Percentiles rank a stretch among this genome's conserved stretches.
These are phyloP conservation scores for Orchestia grillus DNA, from an alignment of 1,140 invertebrate species.

Conservation along the genomic window DNA sequence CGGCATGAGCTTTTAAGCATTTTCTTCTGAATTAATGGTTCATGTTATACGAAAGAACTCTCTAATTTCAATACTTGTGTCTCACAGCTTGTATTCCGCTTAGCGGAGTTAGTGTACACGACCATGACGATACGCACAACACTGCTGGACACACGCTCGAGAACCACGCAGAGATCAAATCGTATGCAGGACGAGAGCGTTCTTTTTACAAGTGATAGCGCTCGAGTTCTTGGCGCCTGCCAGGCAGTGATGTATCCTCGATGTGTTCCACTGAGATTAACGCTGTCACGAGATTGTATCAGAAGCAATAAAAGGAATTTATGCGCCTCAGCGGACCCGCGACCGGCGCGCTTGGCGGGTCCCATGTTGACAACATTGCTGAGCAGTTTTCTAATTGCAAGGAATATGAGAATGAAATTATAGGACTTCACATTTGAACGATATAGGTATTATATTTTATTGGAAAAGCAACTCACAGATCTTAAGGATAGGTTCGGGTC, in stretches of 20 bases:
- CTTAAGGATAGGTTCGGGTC: too few species aligned
- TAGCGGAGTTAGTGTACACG: too few species aligned
- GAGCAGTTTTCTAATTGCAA: neutral
- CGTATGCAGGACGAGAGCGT: neutral
- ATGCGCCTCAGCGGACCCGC: neutral
- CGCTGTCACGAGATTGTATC: neutral
- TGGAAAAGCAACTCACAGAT: neutral
- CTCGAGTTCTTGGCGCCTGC: neutral
- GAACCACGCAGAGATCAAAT: too few species aligned
- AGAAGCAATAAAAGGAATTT: conserved; percentile 2
- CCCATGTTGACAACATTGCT: neutral
- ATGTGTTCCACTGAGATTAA: neutral
- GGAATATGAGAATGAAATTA: neutral
- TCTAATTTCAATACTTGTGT: too few species aligned
- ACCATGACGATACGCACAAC: too few species aligned
- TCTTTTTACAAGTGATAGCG: neutral
- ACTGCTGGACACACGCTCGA: too few species aligned
- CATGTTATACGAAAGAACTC: too few species aligned
- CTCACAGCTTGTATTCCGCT: too few species aligned
- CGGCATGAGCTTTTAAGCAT: too few species aligned
- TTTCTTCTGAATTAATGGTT: too few species aligned
- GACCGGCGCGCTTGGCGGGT: too few species aligned
- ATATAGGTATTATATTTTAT: neutral
- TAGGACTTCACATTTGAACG: neutral
- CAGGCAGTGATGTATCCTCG: neutral